Evolutionary conservation across 2,113 vertebrate species (phyloP), one percentile per base, ranked within the genome.

Genomic region (Gymnorhina tibicen): DNA sequence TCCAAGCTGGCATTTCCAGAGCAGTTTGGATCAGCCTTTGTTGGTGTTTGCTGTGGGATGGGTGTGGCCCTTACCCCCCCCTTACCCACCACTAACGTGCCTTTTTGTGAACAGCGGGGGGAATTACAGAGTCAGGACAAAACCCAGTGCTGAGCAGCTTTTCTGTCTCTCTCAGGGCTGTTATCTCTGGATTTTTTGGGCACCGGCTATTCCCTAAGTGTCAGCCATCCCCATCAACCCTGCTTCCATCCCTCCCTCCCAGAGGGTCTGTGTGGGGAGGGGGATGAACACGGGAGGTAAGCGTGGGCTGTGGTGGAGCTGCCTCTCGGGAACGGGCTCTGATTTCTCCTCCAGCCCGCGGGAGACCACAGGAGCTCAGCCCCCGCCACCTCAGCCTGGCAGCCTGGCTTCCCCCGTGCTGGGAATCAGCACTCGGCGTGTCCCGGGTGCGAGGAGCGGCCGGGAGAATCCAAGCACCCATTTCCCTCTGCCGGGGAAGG

Each of bases 371-470:
- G 11, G 35, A 53, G 3, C n/a, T 2, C 53, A 8, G 32, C 11
- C 49, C 32, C 60, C 20, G 50, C 32, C 39, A 1, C 56, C 37
- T 18, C 24, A 4, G 28, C 2, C 5, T 11, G 20, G 2, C n/a
- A 37, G 13, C 2, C n/a, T 1, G 4, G 6, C 3, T 35, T n/a
- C 55, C 55, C 39, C 1, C 1, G 8, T 1, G n/a, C 19, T 41
- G 55, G 68, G 7, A 27, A 26, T 33, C 58, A 4, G 22, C 8
- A 2, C 5, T 2, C 74, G 52, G n/a, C n/a, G 1, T 0, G 1
- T 6, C 27, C 33, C 2, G 3, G 82, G 46, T 9, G 50, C 35
- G 4, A 22, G 79, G 41, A 28, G 37, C 0, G 20, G 37, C 28
- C 8, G 8, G 44, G 35, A 60, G 33, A 66, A 53, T 13, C 67